Percentiles rank a stretch among this genome's conserved stretches.
Evolutionary conservation across 2,888 invertebrate genomes (phyloP).

Genomic region (Patella pellucida): DNA sequence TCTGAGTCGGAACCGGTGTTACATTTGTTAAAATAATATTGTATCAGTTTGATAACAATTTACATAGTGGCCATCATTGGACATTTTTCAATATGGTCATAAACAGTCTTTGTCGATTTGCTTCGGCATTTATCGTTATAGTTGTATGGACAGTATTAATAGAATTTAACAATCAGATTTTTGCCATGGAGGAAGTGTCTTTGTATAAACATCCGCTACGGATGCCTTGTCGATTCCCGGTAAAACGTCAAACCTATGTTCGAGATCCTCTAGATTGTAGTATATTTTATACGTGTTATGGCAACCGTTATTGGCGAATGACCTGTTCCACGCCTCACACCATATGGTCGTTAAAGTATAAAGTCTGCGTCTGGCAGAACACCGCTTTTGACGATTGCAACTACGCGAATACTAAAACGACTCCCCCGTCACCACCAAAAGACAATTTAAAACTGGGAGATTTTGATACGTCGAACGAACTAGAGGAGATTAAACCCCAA

Average conservation of each 20-base stretch:
- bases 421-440: not conserved
- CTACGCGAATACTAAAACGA: not conserved
- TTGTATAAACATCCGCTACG: slow-evolving; percentile 14
- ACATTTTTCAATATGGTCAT: no score
- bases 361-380: slow-evolving; percentile 42
- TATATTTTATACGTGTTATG: slow-evolving; percentile 38
- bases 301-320: slow-evolving; percentile 31
- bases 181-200: not conserved
- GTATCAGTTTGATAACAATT: no score
- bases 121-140: no score
- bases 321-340: slow-evolving; percentile 30
- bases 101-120: no score
- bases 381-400: slow-evolving; percentile 38
- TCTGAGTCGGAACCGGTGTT: no score
- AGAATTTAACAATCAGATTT: no score
- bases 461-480: not conserved
- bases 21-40: no score
- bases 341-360: slow-evolving; percentile 37
- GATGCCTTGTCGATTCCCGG: slow-evolving; percentile 20
- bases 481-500: slow-evolving; percentile 16
- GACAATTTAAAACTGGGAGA: not conserved
- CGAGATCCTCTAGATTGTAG: slow-evolving; percentile 30
- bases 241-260: slow-evolving; percentile 25
- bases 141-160: no score
- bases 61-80: no score